Base-by-base conservation (phyloP, 2,113 vertebrate species). In the Himantopus leucocephalus region DNA sequence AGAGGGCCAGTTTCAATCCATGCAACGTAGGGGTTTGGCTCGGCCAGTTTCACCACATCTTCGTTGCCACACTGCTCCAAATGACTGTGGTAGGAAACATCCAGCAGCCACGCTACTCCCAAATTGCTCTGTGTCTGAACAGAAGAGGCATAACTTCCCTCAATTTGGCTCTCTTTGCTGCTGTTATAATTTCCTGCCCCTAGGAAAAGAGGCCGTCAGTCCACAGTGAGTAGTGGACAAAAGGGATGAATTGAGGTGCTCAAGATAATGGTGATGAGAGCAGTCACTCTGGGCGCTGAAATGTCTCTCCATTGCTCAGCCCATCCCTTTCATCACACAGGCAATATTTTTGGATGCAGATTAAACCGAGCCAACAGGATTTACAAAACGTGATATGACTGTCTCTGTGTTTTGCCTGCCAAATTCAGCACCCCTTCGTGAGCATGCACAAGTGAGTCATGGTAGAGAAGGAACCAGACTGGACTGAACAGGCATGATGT, bases 301-400 rank as follows among this genome's bases (percentile, higher is more conserved):
- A 62, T 30, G 18, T 58, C 89, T 84, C 73, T 81, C 58, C 8
- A 5, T 19, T 37, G 68, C 70, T 85, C 60, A 67, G 56, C 47
- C 55, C 18, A 15, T 39, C 41, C 59, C 39, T 91, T 91, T 95
- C 90, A 95, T 89, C 80, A 87, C 60, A 67, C 45, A 77, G 55
- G 39, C 26, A 92, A 29, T 89, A 84, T 78, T 75, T 96, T 81
- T 67, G 32, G 58, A 94, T 92, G 76, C 80, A 96, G 91, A 95
- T 95, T 91, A 84, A 95, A 94, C 93, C 19, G 16, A 96, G 94
- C 76, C 80, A 92, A 90, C 77, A 81, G 85, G 84, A 95, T 96
- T 90, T 96, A 92, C 60, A 85, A 82, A 96, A 92, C 4, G 10
- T 78, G 80, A 75, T 87, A 72, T 79, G 81, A 56, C 58, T 81